These are phyloP conservation scores for Spea bombifrons DNA, from an alignment of 2,113 vertebrate genomes.

Conservation along the genomic window DNA sequence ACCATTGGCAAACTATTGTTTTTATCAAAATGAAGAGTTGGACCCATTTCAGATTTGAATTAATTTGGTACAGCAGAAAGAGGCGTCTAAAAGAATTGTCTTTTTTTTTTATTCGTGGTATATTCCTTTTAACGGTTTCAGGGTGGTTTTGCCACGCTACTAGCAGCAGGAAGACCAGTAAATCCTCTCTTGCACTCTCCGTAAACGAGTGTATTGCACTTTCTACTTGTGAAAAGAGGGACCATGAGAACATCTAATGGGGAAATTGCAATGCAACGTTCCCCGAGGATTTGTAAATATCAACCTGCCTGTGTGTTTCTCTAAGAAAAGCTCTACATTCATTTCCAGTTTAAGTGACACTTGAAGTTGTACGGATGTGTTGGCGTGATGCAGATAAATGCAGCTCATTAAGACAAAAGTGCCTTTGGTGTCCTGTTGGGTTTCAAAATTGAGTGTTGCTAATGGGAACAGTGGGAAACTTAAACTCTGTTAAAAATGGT, in stretches of 20 bases:
- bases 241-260: not conserved
- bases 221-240: not conserved
- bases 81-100: too few species aligned
- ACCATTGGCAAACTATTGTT: too few species aligned
- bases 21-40: too few species aligned
- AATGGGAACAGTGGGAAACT: slow-evolving; percentile 11
- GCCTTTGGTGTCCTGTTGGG: slow-evolving; percentile 20
- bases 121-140: too few species aligned
- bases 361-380: not conserved
- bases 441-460: slow-evolving; percentile 22
- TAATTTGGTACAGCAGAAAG: too few species aligned
- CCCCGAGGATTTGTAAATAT: not conserved
- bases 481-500: slow-evolving; percentile 15
- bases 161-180: too few species aligned
- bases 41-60: too few species aligned
- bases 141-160: too few species aligned
- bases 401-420: slow-evolving; percentile 12
- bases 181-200: too few species aligned
- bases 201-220: too few species aligned
- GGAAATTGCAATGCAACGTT: slow-evolving; percentile 1
- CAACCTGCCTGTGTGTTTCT: slow-evolving; percentile 19
- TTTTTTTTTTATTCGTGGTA: too few species aligned
- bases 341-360: slow-evolving; percentile 20
- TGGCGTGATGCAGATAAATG: slow-evolving; percentile 33
- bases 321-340: slow-evolving; percentile 30